Percentiles rank a stretch among this genome's conserved stretches.
These are phyloP conservation scores for Scomber scombrus DNA, from an alignment of 2,113 vertebrate species.

Conservation along the genomic window DNA sequence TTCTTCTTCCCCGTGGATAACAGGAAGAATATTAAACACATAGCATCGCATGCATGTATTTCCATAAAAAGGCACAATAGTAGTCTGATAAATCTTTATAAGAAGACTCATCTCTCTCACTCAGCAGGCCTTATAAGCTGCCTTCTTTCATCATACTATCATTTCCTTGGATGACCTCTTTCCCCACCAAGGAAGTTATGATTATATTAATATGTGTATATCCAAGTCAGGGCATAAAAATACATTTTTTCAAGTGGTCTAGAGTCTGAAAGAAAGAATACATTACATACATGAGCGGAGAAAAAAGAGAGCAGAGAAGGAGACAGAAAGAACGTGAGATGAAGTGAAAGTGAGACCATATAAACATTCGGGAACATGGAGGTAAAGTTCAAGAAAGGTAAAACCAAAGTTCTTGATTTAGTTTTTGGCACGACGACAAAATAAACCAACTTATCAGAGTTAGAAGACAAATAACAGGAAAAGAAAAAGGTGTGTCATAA, in stretches of 20 bases:
- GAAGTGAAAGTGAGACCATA: slow-evolving; percentile 26
- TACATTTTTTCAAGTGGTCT: slow-evolving; percentile 24
- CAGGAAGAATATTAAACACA: background rate
- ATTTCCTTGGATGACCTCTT: slow-evolving; percentile 37
- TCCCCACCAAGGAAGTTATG: slow-evolving; percentile 33
- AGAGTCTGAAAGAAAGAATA: background rate
- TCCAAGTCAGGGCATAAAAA: slow-evolving; percentile 46
- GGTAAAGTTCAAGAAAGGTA: slow-evolving; percentile 52
- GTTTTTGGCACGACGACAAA: slow-evolving; percentile 52
- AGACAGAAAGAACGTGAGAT: slow-evolving; percentile 4
- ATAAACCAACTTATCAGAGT: slow-evolving; percentile 52
- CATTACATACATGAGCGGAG: slow-evolving; percentile 3
- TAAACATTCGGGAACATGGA: background rate
- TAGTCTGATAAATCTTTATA: background rate
- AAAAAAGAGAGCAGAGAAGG: slow-evolving; percentile 5
- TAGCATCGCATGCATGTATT: background rate
- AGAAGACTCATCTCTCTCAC: too few relatives aligned
- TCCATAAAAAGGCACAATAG: background rate
- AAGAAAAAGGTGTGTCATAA: slow-evolving; percentile 14
- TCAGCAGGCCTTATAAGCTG: background rate
- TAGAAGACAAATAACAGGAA: slow-evolving; percentile 54
- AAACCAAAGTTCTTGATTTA: slow-evolving; percentile 11
- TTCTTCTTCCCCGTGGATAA: too few relatives aligned
- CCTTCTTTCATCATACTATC: background rate
- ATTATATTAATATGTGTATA: slow-evolving; percentile 32